Evolutionary conservation across 2,113 vertebrate genomes (phyloP).

Genomic region (Megalops atlanticus): DNA sequence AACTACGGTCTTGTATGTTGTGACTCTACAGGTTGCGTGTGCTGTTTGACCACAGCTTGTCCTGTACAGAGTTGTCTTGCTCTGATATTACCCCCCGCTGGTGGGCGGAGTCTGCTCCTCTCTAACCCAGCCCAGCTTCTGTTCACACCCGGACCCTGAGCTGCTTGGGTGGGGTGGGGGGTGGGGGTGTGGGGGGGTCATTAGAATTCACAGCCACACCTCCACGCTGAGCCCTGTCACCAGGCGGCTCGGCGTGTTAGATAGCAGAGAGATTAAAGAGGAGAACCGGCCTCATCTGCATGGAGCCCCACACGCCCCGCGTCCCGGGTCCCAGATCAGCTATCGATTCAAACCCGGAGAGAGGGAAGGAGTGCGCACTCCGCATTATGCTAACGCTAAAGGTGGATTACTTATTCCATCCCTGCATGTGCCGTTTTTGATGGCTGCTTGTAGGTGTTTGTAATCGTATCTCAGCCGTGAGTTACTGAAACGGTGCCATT

Average conservation of each 20-base stretch:
- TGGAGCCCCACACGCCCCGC: slow-evolving; percentile 23
- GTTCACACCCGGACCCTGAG: background rate
- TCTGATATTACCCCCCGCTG: no score
- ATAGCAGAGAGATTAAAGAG: slow-evolving; percentile 35
- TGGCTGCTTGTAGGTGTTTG: background rate
- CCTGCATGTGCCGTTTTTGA: background rate
- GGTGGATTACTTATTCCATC: background rate
- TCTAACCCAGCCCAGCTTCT: background rate
- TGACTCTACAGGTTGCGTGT: no score
- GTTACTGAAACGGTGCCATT: background rate
- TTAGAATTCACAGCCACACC: background rate
- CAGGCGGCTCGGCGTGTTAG: background rate
- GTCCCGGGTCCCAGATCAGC: slow-evolving; percentile 9
- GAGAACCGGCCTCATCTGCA: slow-evolving; percentile 41
- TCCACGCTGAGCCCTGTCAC: background rate
- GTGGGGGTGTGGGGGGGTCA: background rate
- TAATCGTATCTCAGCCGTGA: no score
- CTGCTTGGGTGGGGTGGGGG: no score
- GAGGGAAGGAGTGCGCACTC: background rate
- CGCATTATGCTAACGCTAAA: background rate
- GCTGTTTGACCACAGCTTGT: no score
- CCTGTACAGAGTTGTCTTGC: no score
- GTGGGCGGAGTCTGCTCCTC: no score
- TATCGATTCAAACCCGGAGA: slow-evolving; percentile 36
- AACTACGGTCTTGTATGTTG: no score